These are phyloP conservation scores for Anableps anableps DNA, from an alignment of 2,797 vertebrate genomes.

Conservation along the genomic window DNA sequence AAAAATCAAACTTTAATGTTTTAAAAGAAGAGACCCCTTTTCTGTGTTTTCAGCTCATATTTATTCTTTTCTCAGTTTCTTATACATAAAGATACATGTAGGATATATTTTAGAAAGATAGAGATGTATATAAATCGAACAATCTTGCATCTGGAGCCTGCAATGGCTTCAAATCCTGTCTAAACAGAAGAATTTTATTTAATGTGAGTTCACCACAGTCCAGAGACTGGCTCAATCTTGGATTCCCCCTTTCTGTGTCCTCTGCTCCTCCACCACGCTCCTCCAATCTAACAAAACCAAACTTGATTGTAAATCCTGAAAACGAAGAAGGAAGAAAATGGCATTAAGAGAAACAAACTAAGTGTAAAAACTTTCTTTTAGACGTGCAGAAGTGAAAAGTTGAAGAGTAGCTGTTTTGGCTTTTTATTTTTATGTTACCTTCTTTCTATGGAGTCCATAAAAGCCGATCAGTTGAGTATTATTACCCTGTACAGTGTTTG, in stretches of 20 bases:
- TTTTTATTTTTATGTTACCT: constrained; percentile 75
- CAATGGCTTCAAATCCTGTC: not conserved
- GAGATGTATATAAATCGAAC: not conserved
- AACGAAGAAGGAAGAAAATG: constrained; percentile 57
- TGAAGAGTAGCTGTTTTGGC: constrained; percentile 80
- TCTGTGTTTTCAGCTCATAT: constrained; percentile 7
- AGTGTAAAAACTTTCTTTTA: constrained; percentile 85
- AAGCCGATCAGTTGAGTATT: constrained; percentile 81
- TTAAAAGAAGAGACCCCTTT: constrained; percentile 17
- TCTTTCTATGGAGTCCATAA: constrained; percentile 82
- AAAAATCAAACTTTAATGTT: constrained; percentile 5
- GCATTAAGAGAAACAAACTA: constrained; percentile 67
- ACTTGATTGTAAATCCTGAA: constrained; percentile 82
- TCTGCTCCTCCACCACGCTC: constrained; percentile 45
- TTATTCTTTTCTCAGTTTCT: constrained; percentile 15
- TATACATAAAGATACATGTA: not conserved
- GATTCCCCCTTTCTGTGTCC: constrained; percentile 26
- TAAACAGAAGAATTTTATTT: not conserved
- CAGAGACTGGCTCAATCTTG: constrained; percentile 14
- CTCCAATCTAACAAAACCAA: constrained; percentile 74
- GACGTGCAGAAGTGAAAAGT: constrained; percentile 79
- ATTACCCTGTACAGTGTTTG: constrained; percentile 85
- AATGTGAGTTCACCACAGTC: constrained; percentile 12
- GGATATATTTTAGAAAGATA: constrained; percentile 7
- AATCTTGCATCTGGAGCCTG: not conserved